These are phyloP conservation scores for Eucera pruinosa DNA, from an alignment of 2,888 invertebrate genomes.

Conservation along the genomic window DNA sequence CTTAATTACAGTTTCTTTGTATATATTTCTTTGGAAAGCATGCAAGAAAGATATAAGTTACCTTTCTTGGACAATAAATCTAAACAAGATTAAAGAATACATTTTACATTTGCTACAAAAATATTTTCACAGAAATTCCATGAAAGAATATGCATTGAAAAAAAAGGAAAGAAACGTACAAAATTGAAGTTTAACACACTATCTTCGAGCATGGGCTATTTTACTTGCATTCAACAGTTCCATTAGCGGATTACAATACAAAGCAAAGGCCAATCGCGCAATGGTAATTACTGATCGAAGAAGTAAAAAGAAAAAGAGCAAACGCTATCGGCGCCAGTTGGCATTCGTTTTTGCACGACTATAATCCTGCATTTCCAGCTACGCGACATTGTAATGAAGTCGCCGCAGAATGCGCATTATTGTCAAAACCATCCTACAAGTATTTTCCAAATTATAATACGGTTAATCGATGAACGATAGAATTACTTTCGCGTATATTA, in stretches of 20 bases:
- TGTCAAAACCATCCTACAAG: neutral
- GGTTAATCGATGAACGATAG: neutral
- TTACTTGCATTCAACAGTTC: neutral
- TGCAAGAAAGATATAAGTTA: neutral
- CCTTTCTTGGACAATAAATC: neutral
- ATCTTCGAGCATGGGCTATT: neutral
- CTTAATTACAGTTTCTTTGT: too few relatives aligned
- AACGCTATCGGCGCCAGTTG: neutral
- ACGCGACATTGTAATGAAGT: neutral
- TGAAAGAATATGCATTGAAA: neutral
- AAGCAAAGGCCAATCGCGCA: neutral
- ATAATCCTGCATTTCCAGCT: neutral
- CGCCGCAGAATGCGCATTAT: constrained; percentile 10
- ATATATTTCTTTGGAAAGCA: too few relatives aligned
- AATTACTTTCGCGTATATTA: too few relatives aligned
- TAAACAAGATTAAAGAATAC: neutral
- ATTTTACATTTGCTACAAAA: neutral
- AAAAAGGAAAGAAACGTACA: neutral
- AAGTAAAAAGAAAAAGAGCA: neutral
- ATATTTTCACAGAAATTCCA: neutral
- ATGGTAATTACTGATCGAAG: neutral
- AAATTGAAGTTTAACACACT: neutral
- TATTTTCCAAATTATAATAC: neutral
- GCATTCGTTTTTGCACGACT: neutral
- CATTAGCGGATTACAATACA: neutral